Base-by-base conservation (phyloP, 2,113 vertebrate genomes). In the Psephotus haematonotus region DNA sequence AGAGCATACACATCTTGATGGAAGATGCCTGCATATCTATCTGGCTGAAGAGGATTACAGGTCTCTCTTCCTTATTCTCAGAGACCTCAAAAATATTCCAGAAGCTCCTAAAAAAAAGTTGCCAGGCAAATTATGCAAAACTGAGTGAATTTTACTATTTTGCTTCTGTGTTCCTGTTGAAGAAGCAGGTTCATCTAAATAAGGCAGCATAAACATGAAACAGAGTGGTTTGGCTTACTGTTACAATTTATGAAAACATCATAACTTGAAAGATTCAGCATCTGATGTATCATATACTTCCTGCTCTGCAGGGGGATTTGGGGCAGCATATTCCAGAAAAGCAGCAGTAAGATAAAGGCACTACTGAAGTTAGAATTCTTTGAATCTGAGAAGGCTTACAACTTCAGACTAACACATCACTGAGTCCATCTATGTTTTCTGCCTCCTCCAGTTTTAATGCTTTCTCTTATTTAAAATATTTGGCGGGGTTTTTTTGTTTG, bases 191-290 rank as follows among this genome's bases (percentile, higher is more conserved):
- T 92, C 63, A 55, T 86, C 67, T 88, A 76, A 93, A 86, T 60
- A 64, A 83, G 65, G 76, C 64, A 90, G 71, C 60, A 92, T 41
- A 93, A 96, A 90, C 53, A 70, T 37, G 64, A 86, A 92, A 64
- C 50, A 39, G 50, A 81, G 80, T 41, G 31, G 47, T 60, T 78
- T 43, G 82, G 55, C 53, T 92, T 88, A 86, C 63, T 90, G 55
- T 43, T 93, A 78, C 47, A 81, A 78, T 77, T 93, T 84, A 63
- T 74, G 50, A 72, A 91, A 83, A 93, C 93, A 86, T 25, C 7
- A 4, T 65, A 50, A 83, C 68, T 78, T 90, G 70, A 92, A 91
- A 92, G 44, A 60, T 94, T 90, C 82, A 68, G 71, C 50, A 71
- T 88, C 77, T 93, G 88, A 82, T 83, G 80, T 70, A 70, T 81